Conservation (phyloP, 2,888 invertebrate species). For the Tuta absoluta region DNA sequence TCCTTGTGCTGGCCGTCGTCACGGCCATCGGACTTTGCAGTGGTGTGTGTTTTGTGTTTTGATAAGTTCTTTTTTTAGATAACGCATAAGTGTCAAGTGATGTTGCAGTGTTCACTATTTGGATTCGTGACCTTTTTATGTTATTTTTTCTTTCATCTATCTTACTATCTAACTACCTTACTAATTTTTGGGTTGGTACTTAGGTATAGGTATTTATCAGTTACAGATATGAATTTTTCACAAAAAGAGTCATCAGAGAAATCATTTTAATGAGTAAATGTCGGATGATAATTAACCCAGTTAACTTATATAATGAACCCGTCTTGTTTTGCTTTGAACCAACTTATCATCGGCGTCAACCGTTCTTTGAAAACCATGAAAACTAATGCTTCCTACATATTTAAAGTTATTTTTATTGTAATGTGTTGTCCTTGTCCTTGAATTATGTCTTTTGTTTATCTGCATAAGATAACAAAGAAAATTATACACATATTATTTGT, state of each 20-base stretch:
- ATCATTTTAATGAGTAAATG: background rate
- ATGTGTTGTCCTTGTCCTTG: background rate
- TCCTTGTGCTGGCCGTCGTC: constrained; percentile 12
- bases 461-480: background rate
- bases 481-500: background rate
- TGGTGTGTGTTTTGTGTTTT: constrained; percentile 26
- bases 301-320: background rate
- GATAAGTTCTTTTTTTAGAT: background rate
- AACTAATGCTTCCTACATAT: background rate
- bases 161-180: too few species aligned
- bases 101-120: background rate
- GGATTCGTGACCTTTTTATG: too few species aligned
- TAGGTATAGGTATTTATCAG: too few species aligned
- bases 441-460: background rate
- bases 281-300: background rate
- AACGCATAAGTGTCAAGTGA: constrained; percentile 3
- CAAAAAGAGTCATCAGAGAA: background rate
- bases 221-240: too few species aligned
- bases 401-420: background rate
- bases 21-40: constrained; percentile 17
- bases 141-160: too few species aligned
- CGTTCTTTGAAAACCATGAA: background rate
- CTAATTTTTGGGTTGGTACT: too few species aligned
- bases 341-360: background rate
- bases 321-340: background rate